Base-by-base conservation (phyloP, 2,888 invertebrate species). In the Odontothrips loti region DNA sequence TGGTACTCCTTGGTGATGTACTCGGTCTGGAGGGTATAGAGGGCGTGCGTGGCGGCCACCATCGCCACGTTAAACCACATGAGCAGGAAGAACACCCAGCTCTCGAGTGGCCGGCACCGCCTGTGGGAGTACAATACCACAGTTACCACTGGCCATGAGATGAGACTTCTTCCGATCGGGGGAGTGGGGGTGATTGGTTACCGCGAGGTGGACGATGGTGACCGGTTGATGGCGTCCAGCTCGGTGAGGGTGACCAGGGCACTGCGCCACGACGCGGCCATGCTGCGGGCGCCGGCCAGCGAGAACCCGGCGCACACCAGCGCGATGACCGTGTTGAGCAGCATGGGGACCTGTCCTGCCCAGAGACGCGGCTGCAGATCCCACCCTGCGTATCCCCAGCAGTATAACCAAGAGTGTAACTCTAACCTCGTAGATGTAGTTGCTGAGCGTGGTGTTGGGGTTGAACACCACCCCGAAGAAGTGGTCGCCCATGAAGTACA, bases 281-380 rank as follows among this genome's bases (percentile, higher is more conserved):
- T 27, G 68, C 23, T 12, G 11, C 68, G 68, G 23, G 68, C 68
- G 68, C 68, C 27, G 23, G 23, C 23, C 68, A 75, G 27, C 27
- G 68, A 75, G 68, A 23, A 75, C 23, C 27, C 23, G 23, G 68
- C 23, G 68, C 68, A 75, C 23, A 75, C 23, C 68, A 75, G 27
- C 27, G 68, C 68, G 68, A 75, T 75, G 8, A 75, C 27, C 68
- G 68, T 27, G 68, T 75, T 75, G 23, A 75, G 68, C 68, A 75
- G 11, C 68, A 75, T 75, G 68, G 68, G 68, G 11, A 75, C 68
- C 68, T 75, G 68, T 43, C 34, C 68, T 23, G 27, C 23, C 8
- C 3, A 0, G 12, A 0, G 10, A 27, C 68, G 1, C n/a, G n/a
- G 51, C 17, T 51, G 4, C 51, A 17, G 51, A 17, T 12, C 1